Percentiles rank a stretch among this genome's conserved stretches.
phyloP scores from a whole-genome alignment of 2,113 vertebrate genomes.

The Capricornis sumatraensis region DNA sequence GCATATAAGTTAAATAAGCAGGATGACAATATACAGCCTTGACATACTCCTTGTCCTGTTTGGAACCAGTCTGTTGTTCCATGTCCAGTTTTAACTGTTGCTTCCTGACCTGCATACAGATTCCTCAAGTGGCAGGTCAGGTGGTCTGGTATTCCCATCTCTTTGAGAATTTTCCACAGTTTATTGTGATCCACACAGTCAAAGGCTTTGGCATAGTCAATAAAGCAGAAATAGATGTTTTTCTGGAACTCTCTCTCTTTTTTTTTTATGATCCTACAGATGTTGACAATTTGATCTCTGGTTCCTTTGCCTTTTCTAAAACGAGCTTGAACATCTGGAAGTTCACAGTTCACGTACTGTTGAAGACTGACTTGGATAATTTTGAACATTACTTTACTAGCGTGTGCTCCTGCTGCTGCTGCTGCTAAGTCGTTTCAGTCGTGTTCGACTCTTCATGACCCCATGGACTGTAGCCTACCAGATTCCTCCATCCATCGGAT shows the following conservation, averaged over 20 bases:
- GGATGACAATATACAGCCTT: not conserved
- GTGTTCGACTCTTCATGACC: no score
- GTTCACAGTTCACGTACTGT: rapidly evolving
- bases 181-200: not conserved
- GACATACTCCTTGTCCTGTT: not conserved
- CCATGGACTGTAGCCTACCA: no score
- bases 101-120: not conserved
- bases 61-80: not conserved
- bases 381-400: not conserved
- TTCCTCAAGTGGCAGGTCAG: not conserved
- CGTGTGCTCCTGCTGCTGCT: not conserved
- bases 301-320: not conserved
- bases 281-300: not conserved
- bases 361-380: not conserved
- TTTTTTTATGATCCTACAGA: not conserved
- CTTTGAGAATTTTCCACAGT: not conserved
- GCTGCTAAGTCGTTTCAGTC: no score
- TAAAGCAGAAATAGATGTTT: not conserved
- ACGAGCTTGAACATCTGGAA: not conserved
- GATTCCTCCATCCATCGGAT: no score
- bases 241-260: not conserved
- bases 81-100: not conserved
- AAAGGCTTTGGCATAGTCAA: not conserved
- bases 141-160: not conserved
- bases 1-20: not conserved